Evolutionary conservation across 2,888 invertebrate genomes (phyloP).

Genomic region (Melinaea marsaeus): DNA sequence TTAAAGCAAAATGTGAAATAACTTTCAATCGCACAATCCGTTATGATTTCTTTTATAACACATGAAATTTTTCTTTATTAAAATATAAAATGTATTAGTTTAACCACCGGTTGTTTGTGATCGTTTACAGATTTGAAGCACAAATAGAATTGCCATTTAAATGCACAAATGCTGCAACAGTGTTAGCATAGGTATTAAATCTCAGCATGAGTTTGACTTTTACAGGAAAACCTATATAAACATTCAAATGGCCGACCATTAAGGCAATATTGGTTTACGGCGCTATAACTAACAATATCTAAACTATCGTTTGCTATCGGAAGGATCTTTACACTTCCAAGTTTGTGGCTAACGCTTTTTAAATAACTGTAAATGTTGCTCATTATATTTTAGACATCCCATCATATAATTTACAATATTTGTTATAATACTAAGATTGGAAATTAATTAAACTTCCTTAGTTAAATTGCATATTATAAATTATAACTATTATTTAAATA

Average conservation of each 20-base stretch:
- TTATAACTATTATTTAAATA: too few species aligned
- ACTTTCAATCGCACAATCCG: too few species aligned
- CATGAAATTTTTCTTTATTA: not conserved
- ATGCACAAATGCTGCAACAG: constrained; percentile 19
- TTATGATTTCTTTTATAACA: not conserved
- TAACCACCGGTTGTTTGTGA: not conserved
- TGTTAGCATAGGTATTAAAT: constrained; percentile 29
- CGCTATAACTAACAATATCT: constrained; percentile 29
- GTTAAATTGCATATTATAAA: too few species aligned
- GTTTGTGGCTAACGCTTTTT: not conserved
- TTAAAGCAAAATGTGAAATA: not conserved
- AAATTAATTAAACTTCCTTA: too few species aligned
- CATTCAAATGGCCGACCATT: constrained; percentile 58
- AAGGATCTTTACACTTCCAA: constrained; percentile 2
- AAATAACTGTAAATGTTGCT: not conserved
- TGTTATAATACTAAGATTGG: too few species aligned
- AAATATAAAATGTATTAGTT: not conserved
- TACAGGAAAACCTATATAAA: constrained; percentile 39
- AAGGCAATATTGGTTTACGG: constrained; percentile 42
- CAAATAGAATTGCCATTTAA: not conserved
- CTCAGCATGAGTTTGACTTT: constrained; percentile 24
- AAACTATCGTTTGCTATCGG: constrained; percentile 16
- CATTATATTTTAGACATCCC: too few species aligned
- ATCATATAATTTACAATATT: too few species aligned
- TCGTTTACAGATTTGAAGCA: constrained; percentile 1